phyloP scores from a whole-genome alignment of 2,888 invertebrate genomes.

The Pheosia tremula region DNA sequence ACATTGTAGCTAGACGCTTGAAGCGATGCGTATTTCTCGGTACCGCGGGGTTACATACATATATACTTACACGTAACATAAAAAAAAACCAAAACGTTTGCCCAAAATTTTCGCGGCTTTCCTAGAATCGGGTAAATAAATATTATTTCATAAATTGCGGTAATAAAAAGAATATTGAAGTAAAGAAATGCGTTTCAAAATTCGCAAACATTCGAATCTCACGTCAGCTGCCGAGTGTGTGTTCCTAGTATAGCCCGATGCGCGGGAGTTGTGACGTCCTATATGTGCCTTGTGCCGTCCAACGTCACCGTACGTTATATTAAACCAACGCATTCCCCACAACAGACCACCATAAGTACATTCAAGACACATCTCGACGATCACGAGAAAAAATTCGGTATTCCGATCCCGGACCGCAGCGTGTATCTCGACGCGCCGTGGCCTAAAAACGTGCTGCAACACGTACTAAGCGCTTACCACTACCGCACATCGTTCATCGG shows the following conservation, averaged over 20 bases:
- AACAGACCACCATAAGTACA: constrained; percentile 64
- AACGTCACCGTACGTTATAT: constrained; percentile 45
- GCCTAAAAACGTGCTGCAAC: constrained; percentile 77
- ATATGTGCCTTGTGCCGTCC: constrained; percentile 11
- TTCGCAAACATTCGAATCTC: background rate
- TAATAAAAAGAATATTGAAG: no score
- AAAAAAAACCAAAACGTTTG: no score
- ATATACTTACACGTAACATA: no score
- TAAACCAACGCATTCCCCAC: constrained; percentile 37
- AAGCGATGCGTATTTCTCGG: no score
- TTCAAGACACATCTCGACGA: constrained; percentile 75
- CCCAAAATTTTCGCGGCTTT: no score
- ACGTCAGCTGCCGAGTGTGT: background rate
- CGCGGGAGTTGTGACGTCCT: constrained; percentile 2
- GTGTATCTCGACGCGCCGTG: constrained; percentile 68
- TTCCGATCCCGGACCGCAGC: constrained; percentile 61
- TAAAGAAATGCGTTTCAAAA: constrained; percentile 8
- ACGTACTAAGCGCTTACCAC: constrained; percentile 67
- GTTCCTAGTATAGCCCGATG: background rate
- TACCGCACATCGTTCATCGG: constrained; percentile 80
- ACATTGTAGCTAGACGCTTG: no score
- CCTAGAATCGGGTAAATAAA: no score
- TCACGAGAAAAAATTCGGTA: constrained; percentile 76
- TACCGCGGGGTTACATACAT: no score
- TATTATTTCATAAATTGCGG: no score